phyloP scores from a whole-genome alignment of 2,888 invertebrate genomes.

The Lithophane ornitopus region DNA sequence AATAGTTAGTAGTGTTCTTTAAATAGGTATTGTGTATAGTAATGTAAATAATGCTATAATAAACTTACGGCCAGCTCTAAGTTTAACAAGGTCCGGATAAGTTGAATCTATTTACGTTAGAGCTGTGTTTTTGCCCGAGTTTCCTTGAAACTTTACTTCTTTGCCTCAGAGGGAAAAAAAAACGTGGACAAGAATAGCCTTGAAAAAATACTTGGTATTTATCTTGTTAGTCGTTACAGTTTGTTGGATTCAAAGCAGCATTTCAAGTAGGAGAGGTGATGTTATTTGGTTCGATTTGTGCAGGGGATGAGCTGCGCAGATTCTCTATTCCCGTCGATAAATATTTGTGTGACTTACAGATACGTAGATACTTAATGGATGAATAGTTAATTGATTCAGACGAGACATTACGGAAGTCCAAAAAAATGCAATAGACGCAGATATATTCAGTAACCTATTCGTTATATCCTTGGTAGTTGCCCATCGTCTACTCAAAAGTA shows the following conservation, averaged over 20 bases:
- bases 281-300: background rate
- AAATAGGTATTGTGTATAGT: no score
- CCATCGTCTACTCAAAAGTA: no score
- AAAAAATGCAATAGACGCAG: no score
- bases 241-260: background rate
- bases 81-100: constrained; percentile 58
- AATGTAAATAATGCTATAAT: constrained; percentile 19
- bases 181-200: constrained; percentile 26
- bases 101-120: constrained; percentile 59
- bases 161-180: constrained; percentile 38
- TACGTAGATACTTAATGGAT: background rate
- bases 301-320: background rate
- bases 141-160: constrained; percentile 39
- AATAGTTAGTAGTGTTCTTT: no score
- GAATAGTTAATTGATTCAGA: background rate
- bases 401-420: no score
- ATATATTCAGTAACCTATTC: no score
- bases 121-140: constrained; percentile 48
- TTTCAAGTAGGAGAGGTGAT: background rate
- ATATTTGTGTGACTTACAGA: no score
- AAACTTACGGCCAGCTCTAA: constrained; percentile 52
- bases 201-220: constrained; percentile 44
- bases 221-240: constrained; percentile 19
- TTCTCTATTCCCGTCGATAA: background rate
- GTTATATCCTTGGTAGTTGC: no score